Evolutionary conservation across 2,797 vertebrate species (phyloP), one percentile per base, ranked within the genome.

Genomic region (Chrosomus eos): DNA sequence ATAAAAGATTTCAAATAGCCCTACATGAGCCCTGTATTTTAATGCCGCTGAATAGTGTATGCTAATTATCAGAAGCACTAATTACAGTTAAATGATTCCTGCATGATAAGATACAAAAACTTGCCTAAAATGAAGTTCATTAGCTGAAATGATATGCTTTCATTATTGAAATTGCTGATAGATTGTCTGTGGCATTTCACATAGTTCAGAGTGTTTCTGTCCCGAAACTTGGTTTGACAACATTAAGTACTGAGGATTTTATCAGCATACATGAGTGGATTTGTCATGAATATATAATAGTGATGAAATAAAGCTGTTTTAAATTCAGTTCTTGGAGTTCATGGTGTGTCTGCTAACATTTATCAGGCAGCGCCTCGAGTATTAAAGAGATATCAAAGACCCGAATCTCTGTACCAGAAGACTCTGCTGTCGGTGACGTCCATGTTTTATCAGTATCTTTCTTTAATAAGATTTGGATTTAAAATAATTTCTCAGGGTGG

Each of bases 31-130:
- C n/a, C 70, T 68, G 48, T 60, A 13, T 83, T 84, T 83, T 18
- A 68, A 88, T 90, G 89, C 88, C 88, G 88, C 93, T 92, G 86
- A 92, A 91, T 90, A 83, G 90, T 72, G 36, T 78, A 87, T 80
- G 71, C 72, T 90, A 72, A 92, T 94, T 91, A 91, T 85, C 89
- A 91, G 90, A 91, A 91, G 94, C 89, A 87, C 85, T 87, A 84
- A 90, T 91, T 91, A 89, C 85, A 78, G 51, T 77, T 83, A 90
- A 83, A 91, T 89, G 16, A 80, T 93, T 87, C 89, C 88, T 89
- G 4, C 86, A 88, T 91, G 91, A 93, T 91, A 92, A 88, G 88
- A 81, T 90, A 87, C 81, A 81, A 81, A 91, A 85, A 80, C 86
- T 91, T 79, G 81, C 79, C 88, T 87, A 83, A 90, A 90, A 85